Percentiles rank a stretch among this genome's conserved stretches.
These are phyloP conservation scores for Muntiacus reevesi DNA, from an alignment of 2,113 vertebrate species.

Conservation along the genomic window DNA sequence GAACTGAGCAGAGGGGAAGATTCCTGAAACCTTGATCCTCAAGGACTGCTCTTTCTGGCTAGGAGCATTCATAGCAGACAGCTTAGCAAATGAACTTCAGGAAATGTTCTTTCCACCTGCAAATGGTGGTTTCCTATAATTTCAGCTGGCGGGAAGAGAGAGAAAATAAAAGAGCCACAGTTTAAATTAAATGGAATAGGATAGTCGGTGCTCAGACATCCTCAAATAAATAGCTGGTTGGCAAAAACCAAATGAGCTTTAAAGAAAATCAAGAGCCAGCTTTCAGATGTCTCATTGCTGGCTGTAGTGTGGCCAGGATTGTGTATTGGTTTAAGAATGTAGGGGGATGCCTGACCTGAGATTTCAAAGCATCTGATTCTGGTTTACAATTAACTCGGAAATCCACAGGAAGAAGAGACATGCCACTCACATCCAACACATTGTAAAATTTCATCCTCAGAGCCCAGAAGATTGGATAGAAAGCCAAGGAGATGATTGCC, in stretches of 20 bases:
- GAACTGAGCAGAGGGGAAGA: rapidly evolving
- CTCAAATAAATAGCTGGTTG: background rate
- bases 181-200: background rate
- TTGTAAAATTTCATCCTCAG: background rate
- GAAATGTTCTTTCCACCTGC: background rate
- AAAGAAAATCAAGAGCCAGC: background rate
- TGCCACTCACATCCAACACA: rapidly evolving
- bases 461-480: rapidly evolving
- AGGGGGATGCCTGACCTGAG: background rate
- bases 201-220: background rate
- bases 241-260: background rate
- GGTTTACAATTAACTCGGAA: background rate
- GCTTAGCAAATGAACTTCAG: background rate
- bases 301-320: rapidly evolving
- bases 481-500: background rate
- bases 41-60: background rate
- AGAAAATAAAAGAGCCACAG: background rate
- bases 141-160: background rate
- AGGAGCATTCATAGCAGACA: background rate
- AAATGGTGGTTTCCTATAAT: background rate
- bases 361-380: background rate
- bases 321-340: background rate
- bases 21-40: rapidly evolving
- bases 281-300: background rate
- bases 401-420: background rate